These are phyloP conservation scores for Cochlearius cochlearius DNA, from an alignment of 2,113 vertebrate genomes.

Conservation along the genomic window DNA sequence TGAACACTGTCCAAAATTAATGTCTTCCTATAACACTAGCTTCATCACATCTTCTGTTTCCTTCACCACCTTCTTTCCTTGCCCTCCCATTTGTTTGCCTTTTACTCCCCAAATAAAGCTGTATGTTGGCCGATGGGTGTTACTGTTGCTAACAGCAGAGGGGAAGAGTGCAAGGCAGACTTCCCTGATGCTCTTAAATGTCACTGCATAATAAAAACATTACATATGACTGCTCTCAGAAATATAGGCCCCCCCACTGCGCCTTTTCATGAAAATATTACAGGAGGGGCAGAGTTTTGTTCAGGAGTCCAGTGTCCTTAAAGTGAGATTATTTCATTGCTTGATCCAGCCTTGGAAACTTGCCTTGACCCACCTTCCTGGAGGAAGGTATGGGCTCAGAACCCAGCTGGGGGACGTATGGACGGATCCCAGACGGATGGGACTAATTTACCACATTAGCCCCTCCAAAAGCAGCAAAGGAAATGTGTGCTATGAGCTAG, in stretches of 20 bases:
- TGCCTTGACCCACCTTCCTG: neutral
- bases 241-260: neutral
- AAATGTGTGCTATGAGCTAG: neutral
- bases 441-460: neutral
- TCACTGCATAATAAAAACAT: neutral
- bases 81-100: neutral
- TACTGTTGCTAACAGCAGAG: neutral
- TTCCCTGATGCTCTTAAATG: neutral
- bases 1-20: conserved; percentile 6
- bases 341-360: neutral
- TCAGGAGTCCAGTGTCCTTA: neutral
- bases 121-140: rapidly evolving
- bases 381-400: neutral
- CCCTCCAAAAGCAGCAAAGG: neutral
- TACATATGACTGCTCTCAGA: neutral
- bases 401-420: neutral
- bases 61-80: neutral
- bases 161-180: neutral
- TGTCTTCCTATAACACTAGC: neutral
- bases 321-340: neutral
- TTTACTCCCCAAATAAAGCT: neutral
- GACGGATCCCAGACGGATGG: neutral
- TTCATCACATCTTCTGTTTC: neutral
- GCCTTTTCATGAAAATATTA: neutral
- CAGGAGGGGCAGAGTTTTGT: neutral